phyloP scores from a whole-genome alignment of 2,113 vertebrate genomes.

The Charadrius vociferus region DNA sequence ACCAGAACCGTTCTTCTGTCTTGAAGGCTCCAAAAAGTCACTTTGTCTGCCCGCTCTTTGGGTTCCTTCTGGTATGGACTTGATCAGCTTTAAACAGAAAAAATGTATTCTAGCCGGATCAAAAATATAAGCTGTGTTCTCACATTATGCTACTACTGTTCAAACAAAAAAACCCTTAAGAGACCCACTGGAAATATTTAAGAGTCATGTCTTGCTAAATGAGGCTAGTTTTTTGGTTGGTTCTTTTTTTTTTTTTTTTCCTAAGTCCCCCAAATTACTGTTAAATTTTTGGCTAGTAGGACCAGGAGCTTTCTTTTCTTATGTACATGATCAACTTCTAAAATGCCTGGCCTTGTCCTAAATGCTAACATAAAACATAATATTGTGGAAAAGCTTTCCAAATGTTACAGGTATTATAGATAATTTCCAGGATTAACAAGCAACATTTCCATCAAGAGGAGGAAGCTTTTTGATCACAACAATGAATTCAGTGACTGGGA shows the following conservation, averaged over 20 bases:
- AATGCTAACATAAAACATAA: neutral
- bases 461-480: neutral
- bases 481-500: neutral
- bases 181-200: neutral
- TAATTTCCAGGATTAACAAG: neutral
- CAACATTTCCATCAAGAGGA: neutral
- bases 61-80: neutral
- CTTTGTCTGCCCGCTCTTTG: neutral
- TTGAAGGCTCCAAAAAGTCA: neutral
- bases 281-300: neutral
- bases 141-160: neutral
- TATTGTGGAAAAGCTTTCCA: neutral
- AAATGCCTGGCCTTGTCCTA: neutral
- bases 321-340: neutral
- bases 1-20: neutral
- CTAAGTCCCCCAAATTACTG: neutral
- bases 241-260: too few relatives aligned
- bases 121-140: neutral
- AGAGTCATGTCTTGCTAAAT: neutral
- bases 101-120: neutral
- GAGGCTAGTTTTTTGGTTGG: neutral
- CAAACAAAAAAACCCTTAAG: neutral
- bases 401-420: neutral
- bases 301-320: neutral
- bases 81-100: neutral